These are phyloP conservation scores for Cebidichthys violaceus DNA, from an alignment of 2,113 vertebrate species.

Conservation along the genomic window DNA sequence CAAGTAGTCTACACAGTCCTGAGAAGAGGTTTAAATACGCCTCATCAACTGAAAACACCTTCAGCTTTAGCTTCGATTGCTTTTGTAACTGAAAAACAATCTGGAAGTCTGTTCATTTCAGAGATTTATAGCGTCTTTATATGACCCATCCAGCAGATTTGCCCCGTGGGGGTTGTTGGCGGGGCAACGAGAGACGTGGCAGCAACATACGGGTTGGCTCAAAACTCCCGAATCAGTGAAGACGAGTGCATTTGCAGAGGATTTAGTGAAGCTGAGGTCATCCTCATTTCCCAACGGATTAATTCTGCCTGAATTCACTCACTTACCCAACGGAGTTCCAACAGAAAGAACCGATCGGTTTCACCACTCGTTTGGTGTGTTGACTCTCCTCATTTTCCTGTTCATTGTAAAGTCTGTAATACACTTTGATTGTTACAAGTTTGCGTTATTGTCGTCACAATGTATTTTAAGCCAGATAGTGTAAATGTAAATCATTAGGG, in stretches of 20 bases:
- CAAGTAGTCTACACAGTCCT: too few relatives aligned
- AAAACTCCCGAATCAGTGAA: conserved; percentile 34
- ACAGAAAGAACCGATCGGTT: fast-evolving
- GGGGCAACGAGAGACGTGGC: not conserved
- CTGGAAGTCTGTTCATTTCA: too few relatives aligned
- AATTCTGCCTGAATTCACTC: conserved; percentile 45
- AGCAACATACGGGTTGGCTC: conserved; percentile 48
- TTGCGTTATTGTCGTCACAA: not conserved
- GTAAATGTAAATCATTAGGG: not conserved
- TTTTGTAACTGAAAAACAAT: too few relatives aligned
- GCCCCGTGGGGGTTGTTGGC: not conserved
- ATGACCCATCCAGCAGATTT: not conserved
- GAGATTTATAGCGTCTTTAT: too few relatives aligned
- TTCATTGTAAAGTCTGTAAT: too few relatives aligned
- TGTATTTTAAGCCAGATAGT: not conserved
- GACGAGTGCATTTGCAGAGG: conserved; percentile 59
- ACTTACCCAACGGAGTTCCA: conserved; percentile 10
- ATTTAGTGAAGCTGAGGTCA: conserved; percentile 64
- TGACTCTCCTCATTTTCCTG: too few relatives aligned
- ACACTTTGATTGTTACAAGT: not conserved
- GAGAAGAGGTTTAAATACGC: too few relatives aligned
- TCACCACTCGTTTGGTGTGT: not conserved
- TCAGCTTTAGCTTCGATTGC: too few relatives aligned
- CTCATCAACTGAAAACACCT: too few relatives aligned
- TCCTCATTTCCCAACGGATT: conserved; percentile 56